Base-by-base conservation (phyloP, 2,888 invertebrate genomes). In the Stegana nigrithorax region DNA sequence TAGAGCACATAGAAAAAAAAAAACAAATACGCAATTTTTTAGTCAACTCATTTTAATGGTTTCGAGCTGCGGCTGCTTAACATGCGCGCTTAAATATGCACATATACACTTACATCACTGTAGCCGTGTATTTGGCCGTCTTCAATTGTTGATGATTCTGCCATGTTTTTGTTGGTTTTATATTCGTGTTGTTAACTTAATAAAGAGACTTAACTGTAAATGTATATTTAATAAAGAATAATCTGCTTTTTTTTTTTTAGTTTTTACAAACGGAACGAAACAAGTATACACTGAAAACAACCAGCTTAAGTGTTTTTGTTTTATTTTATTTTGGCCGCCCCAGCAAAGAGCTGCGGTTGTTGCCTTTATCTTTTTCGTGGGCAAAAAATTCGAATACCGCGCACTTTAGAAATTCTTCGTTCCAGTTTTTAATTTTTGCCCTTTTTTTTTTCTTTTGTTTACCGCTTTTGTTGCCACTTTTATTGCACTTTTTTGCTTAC, bases 91-190 rank as follows among this genome's bases (percentile, higher is more conserved):
- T n/a, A 42, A 42, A 12, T 51, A 26, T 55, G 29, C 32, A 14
- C n/a, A 39, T 39, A 36, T 47, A 10, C 25, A 82, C 82, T 82
- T 83, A 82, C 82, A 73, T 82, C 81, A 75, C 76, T 72, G 71
- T 77, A 84, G 63, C 84, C 84, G 76, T 81, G 83, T 71, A 84
- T 79, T 72, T 81, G 81, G 51, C 73, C 78, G 74, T 82, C 82
- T 62, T 74, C 80, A 61, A 69, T 62, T 59, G 69, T 68, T 59
- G 73, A 65, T 67, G 78, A 68, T 67, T 80, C 78, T 26, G 80
- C 75, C 76, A 78, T 78, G 63, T 73, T 73, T 47, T n/a, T 50
- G 17, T 36, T n/a, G 23, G 36, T 66, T 47, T 59, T 51, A 50
- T 29, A 21, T 42, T 36, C 5, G 12, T 50, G 36, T 4, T 47